Evolutionary conservation across 2,113 vertebrate species (phyloP), one percentile per base, ranked within the genome.

Genomic region (Notothenia coriiceps): DNA sequence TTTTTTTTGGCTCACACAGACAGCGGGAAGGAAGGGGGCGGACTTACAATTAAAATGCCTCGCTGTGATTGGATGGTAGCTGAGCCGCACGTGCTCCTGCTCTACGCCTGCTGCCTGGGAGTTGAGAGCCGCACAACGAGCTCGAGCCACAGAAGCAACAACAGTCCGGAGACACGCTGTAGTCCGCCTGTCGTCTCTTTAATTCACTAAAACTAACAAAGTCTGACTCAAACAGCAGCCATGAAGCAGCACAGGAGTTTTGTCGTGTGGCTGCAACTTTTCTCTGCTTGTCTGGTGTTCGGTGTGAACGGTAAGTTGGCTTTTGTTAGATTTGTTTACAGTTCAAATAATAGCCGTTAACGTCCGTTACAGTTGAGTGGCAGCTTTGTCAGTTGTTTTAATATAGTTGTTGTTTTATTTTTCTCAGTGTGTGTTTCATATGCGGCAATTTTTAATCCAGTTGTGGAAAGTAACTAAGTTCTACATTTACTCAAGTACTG

Each of bases 291-390:
- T 11, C 74, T 94, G 72, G 69, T 94, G 66, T 61, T 85, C 20
- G 86, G 50, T 22, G 94, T 78, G 68, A 88, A 82, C 59, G 93
- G 94, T 95, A 82, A 93, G 94, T 92, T 75, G 29, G 33, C 15
- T 52, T 22, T 9, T 67, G 29, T 72, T 47, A 3, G 51, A 20
- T 50, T 80, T 83, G 67, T 91, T 86, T 64, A 79, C 83, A 77
- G 50, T 83, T 80, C 3, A 66, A 54, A 69, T 35, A 25, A 47
- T 17, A 18, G 56, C 74, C 18, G 66, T 75, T 52, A 33, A n/a
- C 50, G 44, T 70, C 64, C 29, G 54, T 52, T 35, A 47, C 5
- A 20, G 43, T 13, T 13, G 3, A 20, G 18, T 15, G 3, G 62
- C 35, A 35, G 2, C 7, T 10, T 6, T 69, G 50, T 56, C 17